Percentiles rank a stretch among this genome's conserved stretches.
phyloP scores from a whole-genome alignment of 2,113 vertebrate genomes.

The Sigmodon hispidus region DNA sequence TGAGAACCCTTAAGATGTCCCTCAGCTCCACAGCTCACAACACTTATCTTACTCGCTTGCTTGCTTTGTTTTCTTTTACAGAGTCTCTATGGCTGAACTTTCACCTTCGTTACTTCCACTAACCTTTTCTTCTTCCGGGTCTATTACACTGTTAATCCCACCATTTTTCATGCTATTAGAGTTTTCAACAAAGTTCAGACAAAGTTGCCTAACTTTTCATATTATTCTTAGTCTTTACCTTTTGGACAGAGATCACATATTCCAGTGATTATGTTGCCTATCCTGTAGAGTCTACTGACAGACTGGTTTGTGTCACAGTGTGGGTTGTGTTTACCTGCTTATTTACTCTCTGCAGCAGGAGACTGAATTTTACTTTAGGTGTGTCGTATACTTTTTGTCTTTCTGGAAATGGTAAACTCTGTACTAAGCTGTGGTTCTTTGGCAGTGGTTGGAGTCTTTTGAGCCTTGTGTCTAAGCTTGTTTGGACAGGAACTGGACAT shows the following conservation, averaged over 20 bases:
- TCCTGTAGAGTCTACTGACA: not conserved
- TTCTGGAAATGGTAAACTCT: not conserved
- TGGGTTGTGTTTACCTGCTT: not conserved
- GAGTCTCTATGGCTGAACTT: not conserved
- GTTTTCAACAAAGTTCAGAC: not conserved
- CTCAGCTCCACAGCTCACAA: not conserved
- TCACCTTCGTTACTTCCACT: not conserved
- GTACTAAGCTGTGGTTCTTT: not conserved
- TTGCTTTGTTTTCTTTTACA: not conserved
- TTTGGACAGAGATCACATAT: not conserved
- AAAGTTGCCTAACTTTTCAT: not conserved
- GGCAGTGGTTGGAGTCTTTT: not conserved
- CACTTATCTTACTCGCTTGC: too few relatives aligned
- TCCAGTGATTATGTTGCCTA: not conserved
- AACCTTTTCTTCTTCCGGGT: not conserved
- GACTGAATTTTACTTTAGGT: not conserved
- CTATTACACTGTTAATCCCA: not conserved
- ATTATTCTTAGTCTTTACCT: not conserved
- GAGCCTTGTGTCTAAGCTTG: not conserved
- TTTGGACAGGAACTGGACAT: not conserved
- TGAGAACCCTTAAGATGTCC: not conserved
- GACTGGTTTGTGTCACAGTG: too few relatives aligned
- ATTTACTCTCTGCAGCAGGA: not conserved
- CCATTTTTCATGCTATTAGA: not conserved
- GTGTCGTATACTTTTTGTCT: not conserved